These are phyloP conservation scores for Nautilus pompilius DNA, from an alignment of 1,140 invertebrate genomes.

Conservation along the genomic window DNA sequence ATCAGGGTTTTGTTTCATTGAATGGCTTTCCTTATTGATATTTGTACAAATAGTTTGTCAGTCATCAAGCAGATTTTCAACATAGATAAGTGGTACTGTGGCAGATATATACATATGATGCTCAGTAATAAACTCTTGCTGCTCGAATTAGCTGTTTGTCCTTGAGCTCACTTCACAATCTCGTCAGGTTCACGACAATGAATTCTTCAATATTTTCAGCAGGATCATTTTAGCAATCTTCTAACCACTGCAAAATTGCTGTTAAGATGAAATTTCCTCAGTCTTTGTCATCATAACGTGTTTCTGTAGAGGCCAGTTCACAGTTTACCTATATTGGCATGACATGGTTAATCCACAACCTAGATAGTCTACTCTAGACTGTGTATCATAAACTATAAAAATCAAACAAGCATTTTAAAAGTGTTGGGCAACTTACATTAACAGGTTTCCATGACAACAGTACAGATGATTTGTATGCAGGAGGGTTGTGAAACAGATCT, in stretches of 20 bases:
- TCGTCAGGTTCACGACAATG: too few relatives aligned
- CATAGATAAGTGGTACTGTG: too few relatives aligned
- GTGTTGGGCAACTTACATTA: conserved; percentile 29
- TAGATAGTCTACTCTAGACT: not conserved
- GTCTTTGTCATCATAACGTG: not conserved
- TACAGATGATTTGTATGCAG: conserved; percentile 83
- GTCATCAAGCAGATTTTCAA: too few relatives aligned
- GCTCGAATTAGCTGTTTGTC: too few relatives aligned
- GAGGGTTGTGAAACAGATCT: conserved; percentile 91
- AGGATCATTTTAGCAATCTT: too few relatives aligned
- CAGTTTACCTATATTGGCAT: not conserved
- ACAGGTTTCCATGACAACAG: conserved; percentile 81
- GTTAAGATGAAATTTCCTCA: not conserved
- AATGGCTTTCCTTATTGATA: too few relatives aligned
- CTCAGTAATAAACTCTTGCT: too few relatives aligned
- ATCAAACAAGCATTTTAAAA: not conserved
- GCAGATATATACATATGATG: too few relatives aligned
- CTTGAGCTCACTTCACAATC: too few relatives aligned
- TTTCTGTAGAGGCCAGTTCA: not conserved
- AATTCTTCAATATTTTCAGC: too few relatives aligned
- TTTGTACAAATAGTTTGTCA: too few relatives aligned
- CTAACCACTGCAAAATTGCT: not conserved
- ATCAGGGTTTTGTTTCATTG: too few relatives aligned
- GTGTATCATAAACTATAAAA: not conserved
- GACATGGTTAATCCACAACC: not conserved